Evolutionary conservation across 2,797 vertebrate species (phyloP), one percentile per base, ranked within the genome.

Genomic region (Threskiornis aethiopicus): DNA sequence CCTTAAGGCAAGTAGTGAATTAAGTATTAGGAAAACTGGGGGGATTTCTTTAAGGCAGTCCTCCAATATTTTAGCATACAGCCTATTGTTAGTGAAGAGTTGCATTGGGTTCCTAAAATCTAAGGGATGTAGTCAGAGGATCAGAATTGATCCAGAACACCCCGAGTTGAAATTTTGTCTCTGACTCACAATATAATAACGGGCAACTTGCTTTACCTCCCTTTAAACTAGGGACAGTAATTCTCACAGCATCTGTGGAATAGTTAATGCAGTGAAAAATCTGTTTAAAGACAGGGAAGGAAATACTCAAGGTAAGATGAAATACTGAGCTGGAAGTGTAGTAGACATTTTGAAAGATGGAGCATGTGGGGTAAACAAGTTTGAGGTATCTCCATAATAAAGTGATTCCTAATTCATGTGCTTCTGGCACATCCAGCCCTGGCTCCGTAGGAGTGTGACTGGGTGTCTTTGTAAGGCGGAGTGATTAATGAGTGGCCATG

Each of bases 361-460:
- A 46, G 71, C 37, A 6, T 75, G 65, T 42, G 81, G 52, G 39
- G 19, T 96, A 97, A 96, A 96, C 93, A 95, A 75, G 87, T 87
- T 94, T 91, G 94, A 96, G 79, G 57, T 89, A 75, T 96, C 93
- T 96, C 84, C 76, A 35, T 85, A 96, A 96, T 83, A 93, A 96
- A 94, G 82, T 62, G 82, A 90, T 96, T 82, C 76, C 89, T 94
- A 91, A 94, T 96, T 93, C 79, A 9, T 87, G 82, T 92, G 90
- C 90, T 76, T 89, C 25, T 91, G 93, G 92, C 89, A 78, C 61
- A 84, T 82, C 78, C 64, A 96, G 87, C 64, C 71, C 78, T 75
- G 87, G 37, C 87, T 91, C 86, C 4, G 4, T 46, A 66, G 65
- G 76, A 94, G 51, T 84, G n/a, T 91, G 87, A 82, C 92, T 75